A percentile compares a stretch with the other conserved stretches of the same genome.
These are phyloP conservation scores for Onthophagus taurus DNA, from an alignment of 1,140 invertebrate genomes.

Conservation along the genomic window DNA sequence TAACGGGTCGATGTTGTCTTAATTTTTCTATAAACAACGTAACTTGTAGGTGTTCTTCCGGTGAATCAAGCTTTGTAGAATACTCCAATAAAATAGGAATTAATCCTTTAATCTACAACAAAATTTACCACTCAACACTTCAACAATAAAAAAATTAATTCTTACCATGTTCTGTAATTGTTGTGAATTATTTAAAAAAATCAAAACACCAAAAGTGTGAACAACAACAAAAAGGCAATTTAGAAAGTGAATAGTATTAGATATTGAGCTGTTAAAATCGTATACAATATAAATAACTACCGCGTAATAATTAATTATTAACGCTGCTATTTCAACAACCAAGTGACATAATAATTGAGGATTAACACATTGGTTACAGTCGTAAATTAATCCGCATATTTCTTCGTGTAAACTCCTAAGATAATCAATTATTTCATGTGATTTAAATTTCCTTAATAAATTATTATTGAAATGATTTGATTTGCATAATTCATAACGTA, in stretches of 20 bases:
- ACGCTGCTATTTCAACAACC: slow-evolving; percentile 25
- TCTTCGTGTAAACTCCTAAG: slow-evolving; percentile 29
- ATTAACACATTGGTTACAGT: slow-evolving; percentile 27
- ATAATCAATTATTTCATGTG: slow-evolving; percentile 27
- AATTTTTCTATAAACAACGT: slow-evolving; percentile 31
- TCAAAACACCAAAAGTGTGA: slow-evolving; percentile 25
- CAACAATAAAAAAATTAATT: no score
- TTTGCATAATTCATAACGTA: slow-evolving; percentile 26
- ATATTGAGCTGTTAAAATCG: slow-evolving; percentile 18
- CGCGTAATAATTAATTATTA: slow-evolving; percentile 32
- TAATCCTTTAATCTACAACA: no score
- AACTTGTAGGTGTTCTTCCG: slow-evolving; percentile 29
- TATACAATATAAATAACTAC: slow-evolving; percentile 29
- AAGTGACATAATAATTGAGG: slow-evolving; percentile 28
- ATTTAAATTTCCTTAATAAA: slow-evolving; percentile 12
- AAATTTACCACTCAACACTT: no score
- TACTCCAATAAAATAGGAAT: slow-evolving; percentile 30
- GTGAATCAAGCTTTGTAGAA: slow-evolving; percentile 26
- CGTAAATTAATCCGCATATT: slow-evolving; percentile 26
- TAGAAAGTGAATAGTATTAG: slow-evolving; percentile 25
- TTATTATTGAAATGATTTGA: slow-evolving; percentile 16
- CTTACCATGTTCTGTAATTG: slow-evolving; percentile 27
- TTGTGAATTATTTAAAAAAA: slow-evolving; percentile 29
- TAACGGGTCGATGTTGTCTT: slow-evolving; percentile 25
- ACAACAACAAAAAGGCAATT: slow-evolving; percentile 27